Evolutionary conservation across 1,140 invertebrate species (phyloP).

Genomic region (Megathymus violae): DNA sequence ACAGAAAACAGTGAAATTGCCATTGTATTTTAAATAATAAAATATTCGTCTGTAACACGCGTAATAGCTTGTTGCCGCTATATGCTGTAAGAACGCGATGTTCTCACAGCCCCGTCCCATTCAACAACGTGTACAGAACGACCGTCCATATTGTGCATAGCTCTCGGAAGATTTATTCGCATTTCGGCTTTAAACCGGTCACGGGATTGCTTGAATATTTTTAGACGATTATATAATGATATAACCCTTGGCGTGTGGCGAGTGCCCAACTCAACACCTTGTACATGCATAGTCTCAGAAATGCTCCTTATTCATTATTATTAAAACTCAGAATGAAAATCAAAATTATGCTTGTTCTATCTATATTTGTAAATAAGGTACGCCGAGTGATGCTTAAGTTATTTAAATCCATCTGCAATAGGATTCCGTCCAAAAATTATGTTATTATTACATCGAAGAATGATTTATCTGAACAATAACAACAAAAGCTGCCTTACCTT

Average conservation of each 20-base stretch:
- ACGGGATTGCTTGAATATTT: neutral
- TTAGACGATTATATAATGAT: neutral
- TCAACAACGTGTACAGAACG: neutral
- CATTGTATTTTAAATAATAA: neutral
- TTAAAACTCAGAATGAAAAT: neutral
- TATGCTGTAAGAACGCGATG: too few relatives aligned
- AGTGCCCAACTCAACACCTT: neutral
- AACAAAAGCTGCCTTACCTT: too few relatives aligned
- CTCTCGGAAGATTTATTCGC: neutral
- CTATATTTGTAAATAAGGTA: slow-evolving; percentile 33
- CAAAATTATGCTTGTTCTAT: slow-evolving; percentile 26
- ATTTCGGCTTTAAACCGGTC: neutral
- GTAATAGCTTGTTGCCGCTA: neutral
- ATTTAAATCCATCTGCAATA: slow-evolving; percentile 49
- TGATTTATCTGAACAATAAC: slow-evolving; percentile 36
- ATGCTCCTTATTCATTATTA: slow-evolving; percentile 30
- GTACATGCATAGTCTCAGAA: slow-evolving; percentile 28
- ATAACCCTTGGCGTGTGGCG: neutral
- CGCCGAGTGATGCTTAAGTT: slow-evolving; percentile 17
- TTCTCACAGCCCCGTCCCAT: too few relatives aligned
- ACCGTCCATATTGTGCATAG: neutral
- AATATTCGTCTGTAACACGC: too few relatives aligned
- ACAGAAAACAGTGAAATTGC: neutral
- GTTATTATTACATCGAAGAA: slow-evolving; percentile 43
- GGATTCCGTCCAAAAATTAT: slow-evolving; percentile 61